phyloP scores from a whole-genome alignment of 2,888 invertebrate genomes.

The Andrena praecox region DNA sequence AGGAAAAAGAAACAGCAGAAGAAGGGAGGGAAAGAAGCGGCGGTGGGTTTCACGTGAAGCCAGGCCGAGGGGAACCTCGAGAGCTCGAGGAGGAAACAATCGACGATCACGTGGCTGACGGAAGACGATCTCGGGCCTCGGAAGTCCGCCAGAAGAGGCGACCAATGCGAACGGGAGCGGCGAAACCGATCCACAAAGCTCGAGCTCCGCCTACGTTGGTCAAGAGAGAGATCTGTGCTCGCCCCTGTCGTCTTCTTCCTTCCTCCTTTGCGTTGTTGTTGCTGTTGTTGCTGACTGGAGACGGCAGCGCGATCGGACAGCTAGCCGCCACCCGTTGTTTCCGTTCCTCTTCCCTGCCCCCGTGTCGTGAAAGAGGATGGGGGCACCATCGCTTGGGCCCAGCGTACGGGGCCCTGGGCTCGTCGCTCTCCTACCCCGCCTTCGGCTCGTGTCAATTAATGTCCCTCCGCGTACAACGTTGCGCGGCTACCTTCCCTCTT shows the following conservation, averaged over 20 bases:
- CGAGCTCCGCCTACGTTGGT: slow-evolving; percentile 80
- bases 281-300: slow-evolving; percentile 47
- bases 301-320: slow-evolving; percentile 62
- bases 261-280: slow-evolving; percentile 35
- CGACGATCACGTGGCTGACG: slow-evolving; percentile 81
- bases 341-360: slow-evolving; percentile 30
- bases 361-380: slow-evolving; percentile 9
- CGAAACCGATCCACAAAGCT: slow-evolving; percentile 78
- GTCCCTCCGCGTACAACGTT: slow-evolving; percentile 77
- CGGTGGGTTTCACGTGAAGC: slow-evolving; percentile 46
- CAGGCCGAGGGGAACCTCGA: slow-evolving; percentile 58
- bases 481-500: slow-evolving; percentile 65
- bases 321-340: slow-evolving; percentile 62
- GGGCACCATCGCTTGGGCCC: slow-evolving; percentile 29
- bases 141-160: slow-evolving; percentile 52
- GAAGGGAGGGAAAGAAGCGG: slow-evolving; percentile 22
- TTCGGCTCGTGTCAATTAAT: slow-evolving; percentile 83
- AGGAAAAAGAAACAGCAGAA: background rate
- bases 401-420: slow-evolving; percentile 44
- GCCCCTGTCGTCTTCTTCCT: slow-evolving; percentile 53
- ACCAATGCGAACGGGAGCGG: slow-evolving; percentile 81
- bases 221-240: slow-evolving; percentile 51
- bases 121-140: slow-evolving; percentile 71
- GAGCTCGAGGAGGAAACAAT: slow-evolving; percentile 79
- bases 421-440: slow-evolving; percentile 36